Evolutionary conservation across 2,797 vertebrate species (phyloP).

Genomic region (Heliangelus exortis): DNA sequence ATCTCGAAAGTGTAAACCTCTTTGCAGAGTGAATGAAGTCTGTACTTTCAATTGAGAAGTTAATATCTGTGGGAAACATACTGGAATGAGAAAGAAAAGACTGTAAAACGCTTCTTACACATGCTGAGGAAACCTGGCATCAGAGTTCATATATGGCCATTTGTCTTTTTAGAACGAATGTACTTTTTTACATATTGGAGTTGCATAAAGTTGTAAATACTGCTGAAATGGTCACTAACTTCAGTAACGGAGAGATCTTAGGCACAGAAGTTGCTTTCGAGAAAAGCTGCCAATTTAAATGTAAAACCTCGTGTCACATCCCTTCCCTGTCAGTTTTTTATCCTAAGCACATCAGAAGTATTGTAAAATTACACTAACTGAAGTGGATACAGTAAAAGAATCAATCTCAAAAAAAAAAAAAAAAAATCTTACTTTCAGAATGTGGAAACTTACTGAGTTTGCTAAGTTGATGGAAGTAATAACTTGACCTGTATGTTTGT

Average conservation of each 20-base stretch:
- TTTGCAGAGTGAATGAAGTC: background rate
- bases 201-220: background rate
- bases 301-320: background rate
- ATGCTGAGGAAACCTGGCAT: background rate
- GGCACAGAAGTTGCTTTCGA: background rate
- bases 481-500: background rate
- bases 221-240: background rate
- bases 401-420: background rate
- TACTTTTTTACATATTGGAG: background rate
- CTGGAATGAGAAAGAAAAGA: background rate
- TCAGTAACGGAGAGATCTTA: background rate
- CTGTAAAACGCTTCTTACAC: background rate
- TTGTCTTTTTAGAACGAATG: background rate
- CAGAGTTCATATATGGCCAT: background rate
- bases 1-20: background rate
- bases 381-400: background rate
- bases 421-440: background rate
- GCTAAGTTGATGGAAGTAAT: background rate
- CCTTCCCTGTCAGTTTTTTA: background rate
- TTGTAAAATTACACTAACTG: background rate
- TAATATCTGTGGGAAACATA: background rate
- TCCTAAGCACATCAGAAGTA: background rate
- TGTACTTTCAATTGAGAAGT: background rate
- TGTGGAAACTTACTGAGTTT: background rate
- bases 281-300: background rate